Percentiles rank a stretch among this genome's conserved stretches.
These are phyloP conservation scores for Chionoecetes opilio DNA, from an alignment of 1,140 invertebrate species.

Conservation along the genomic window DNA sequence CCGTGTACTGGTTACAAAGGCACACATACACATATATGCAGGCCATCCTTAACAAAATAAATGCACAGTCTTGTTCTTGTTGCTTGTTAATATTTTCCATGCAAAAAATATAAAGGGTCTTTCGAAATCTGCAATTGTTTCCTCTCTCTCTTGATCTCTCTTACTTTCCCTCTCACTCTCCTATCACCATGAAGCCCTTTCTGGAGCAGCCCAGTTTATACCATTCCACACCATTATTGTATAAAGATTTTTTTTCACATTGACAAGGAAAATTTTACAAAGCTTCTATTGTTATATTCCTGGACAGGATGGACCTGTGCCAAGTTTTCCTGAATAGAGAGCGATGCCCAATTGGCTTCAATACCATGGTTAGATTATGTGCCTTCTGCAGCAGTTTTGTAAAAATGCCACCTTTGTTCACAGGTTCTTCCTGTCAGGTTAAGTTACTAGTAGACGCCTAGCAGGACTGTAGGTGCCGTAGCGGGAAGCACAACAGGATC, in stretches of 20 bases:
- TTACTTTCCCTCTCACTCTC: too few relatives aligned
- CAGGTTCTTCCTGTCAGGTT: slow-evolving; percentile 75
- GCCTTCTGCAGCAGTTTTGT: slow-evolving; percentile 75
- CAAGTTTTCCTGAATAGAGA: slow-evolving; percentile 41
- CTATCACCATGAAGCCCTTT: slow-evolving; percentile 29
- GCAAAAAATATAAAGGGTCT: slow-evolving; percentile 68
- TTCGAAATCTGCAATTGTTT: slow-evolving; percentile 39
- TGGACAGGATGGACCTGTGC: slow-evolving; percentile 76
- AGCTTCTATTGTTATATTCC: slow-evolving; percentile 65
- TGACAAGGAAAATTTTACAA: slow-evolving; percentile 53
- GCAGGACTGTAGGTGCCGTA: slow-evolving; percentile 62
- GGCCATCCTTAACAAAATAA: background rate
- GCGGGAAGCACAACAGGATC: slow-evolving; percentile 45
- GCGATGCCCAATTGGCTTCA: slow-evolving; percentile 62
- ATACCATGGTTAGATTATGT: slow-evolving; percentile 71
- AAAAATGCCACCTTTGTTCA: slow-evolving; percentile 58
- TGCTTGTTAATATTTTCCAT: slow-evolving; percentile 66
- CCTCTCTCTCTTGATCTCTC: background rate
- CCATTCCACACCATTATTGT: slow-evolving; percentile 74
- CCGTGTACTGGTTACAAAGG: background rate
- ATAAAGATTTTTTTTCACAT: slow-evolving; percentile 67
- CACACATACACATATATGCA: background rate
- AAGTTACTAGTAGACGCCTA: slow-evolving; percentile 73
- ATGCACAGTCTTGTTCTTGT: slow-evolving; percentile 15
- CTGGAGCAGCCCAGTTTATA: slow-evolving; percentile 74